phyloP scores from a whole-genome alignment of 2,113 vertebrate species.

The Phrynosoma platyrhinos region DNA sequence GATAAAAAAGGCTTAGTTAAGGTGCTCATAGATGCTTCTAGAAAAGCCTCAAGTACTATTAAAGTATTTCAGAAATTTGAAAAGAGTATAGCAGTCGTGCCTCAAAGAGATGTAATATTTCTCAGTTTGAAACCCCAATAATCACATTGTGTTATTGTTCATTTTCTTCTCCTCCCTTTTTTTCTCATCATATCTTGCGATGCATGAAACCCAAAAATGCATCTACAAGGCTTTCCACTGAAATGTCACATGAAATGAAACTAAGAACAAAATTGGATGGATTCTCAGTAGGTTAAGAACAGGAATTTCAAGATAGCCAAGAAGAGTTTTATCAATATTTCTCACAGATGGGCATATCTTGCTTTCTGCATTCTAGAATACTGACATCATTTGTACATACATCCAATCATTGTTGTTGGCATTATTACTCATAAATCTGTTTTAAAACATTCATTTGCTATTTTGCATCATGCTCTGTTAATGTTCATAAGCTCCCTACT shows the following conservation, averaged over 20 bases:
- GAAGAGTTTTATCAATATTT: background rate
- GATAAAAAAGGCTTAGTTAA: conserved; percentile 57
- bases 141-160: background rate
- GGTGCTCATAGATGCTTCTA: conserved; percentile 65
- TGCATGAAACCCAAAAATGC: background rate
- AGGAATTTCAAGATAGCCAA: background rate
- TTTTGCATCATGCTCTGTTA: background rate
- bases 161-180: background rate
- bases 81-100: conserved; percentile 36
- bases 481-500: too few relatives aligned
- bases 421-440: background rate
- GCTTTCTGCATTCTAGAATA: background rate
- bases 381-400: background rate
- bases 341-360: background rate
- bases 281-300: background rate
- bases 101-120: conserved; percentile 23
- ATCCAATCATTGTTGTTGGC: background rate
- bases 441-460: background rate
- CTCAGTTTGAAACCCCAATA: conserved; percentile 33
- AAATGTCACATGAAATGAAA: background rate
- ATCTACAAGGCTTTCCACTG: background rate
- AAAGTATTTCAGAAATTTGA: background rate
- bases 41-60: conserved; percentile 68
- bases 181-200: background rate
- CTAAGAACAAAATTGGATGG: background rate